Base-by-base conservation (phyloP, 2,888 invertebrate genomes). In the Pilophorus perplexus region DNA sequence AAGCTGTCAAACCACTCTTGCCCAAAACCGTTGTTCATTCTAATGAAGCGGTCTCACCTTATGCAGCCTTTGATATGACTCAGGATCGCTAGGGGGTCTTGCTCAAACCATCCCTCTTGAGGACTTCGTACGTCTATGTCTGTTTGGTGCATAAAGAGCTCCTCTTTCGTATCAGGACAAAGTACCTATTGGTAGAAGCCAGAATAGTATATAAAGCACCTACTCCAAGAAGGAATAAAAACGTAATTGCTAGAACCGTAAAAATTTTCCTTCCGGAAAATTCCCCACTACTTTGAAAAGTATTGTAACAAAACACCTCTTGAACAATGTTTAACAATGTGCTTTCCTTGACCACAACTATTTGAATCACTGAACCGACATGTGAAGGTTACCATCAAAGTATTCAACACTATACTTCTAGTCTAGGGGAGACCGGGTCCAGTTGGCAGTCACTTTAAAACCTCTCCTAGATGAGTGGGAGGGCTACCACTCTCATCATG, bases 91-190 rank as follows among this genome's bases (percentile, higher is more conserved):
- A 82, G 76, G 0, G 98, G 94, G 77, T 97, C 91, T 78, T 96
- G 93, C 77, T 99, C 98, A 14, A 95, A 94, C 97, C 97, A 99
- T 74, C 96, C 93, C 81, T 93, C 92, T 75, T 90, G 86, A 3
- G 95, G 96, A 76, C 85, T 90, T 65, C 84, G 82, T 71, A 90
- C 88, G 2, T 84, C 82, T 12, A 97, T 83, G 73, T 89, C 86
- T 70, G 89, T 85, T 78, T 97, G 93, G 79, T 96, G 91, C 2
- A 62, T 68, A 16, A 68, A 67, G 42, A 73, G 59, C 62, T 73
- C 73, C 23, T 70, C 62, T 59, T 71, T 71, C 40, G 66, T 68
- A 48, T 67, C 57, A 59, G 66, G 68, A 27, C 59, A 55, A 42
- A 69, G 64, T 33, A 69, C 54, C 69, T 69, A 37, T 12, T 37